A percentile compares a stretch with the other conserved stretches of the same genome.
Conservation (phyloP, 2,113 vertebrate species). For the Chaetodon auriga region DNA sequence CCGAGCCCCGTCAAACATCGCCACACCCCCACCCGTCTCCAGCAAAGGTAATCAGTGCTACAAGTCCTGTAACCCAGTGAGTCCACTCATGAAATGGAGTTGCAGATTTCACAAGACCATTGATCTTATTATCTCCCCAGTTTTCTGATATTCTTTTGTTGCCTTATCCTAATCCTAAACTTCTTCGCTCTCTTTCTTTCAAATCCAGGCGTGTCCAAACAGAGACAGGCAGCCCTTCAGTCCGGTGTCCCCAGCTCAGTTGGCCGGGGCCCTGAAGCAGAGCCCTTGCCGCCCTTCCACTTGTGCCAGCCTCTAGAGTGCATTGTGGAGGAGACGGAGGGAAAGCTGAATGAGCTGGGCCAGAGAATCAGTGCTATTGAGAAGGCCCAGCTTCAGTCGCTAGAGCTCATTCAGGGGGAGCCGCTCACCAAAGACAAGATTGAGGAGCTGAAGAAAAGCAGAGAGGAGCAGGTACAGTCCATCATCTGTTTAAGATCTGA, state of each 20-base stretch:
- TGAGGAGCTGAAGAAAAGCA: conserved; percentile 99
- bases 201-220: conserved; percentile 91
- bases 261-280: conserved; percentile 86
- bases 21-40: conserved; percentile 88
- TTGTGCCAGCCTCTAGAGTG: conserved; percentile 98
- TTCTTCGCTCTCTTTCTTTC: conserved; percentile 48
- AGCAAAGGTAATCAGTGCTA: conserved; percentile 90
- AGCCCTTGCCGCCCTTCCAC: conserved; percentile 96
- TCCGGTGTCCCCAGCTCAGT: conserved; percentile 80
- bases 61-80: neutral
- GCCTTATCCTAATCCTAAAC: neutral
- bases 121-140: neutral
- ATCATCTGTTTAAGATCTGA: neutral
- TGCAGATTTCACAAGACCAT: neutral
- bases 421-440: conserved; percentile 99
- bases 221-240: conserved; percentile 95
- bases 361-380: conserved; percentile 99
- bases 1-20: conserved; percentile 91
- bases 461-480: conserved; percentile 92
- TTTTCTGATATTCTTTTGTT: neutral
- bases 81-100: neutral
- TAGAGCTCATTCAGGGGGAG: conserved; percentile 99
- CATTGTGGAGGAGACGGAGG: conserved; percentile 99
- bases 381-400: conserved; percentile 97
- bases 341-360: conserved; percentile 99